These are phyloP conservation scores for Colostygia pectinataria DNA, from an alignment of 2,888 invertebrate species.

Conservation along the genomic window DNA sequence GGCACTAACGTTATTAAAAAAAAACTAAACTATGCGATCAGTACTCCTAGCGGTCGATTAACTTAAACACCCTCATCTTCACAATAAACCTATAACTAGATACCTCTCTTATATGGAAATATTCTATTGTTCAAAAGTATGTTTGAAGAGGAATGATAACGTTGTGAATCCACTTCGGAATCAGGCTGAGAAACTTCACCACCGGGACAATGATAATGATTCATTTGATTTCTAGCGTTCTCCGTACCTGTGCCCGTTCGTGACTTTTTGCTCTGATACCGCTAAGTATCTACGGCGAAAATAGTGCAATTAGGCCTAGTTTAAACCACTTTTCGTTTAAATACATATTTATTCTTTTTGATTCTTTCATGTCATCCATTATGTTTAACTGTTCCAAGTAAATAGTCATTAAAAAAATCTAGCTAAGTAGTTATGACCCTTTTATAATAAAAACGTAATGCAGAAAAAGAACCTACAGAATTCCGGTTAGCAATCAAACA, in stretches of 20 bases:
- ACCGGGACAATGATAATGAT: constrained; percentile 46
- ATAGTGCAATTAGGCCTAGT: constrained; percentile 22
- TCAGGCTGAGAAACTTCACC: constrained; percentile 53
- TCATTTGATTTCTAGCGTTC: constrained; percentile 50
- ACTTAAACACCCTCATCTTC: too few relatives aligned
- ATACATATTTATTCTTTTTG: neutral
- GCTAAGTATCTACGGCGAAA: constrained; percentile 23
- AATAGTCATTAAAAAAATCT: too few relatives aligned
- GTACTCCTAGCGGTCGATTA: too few relatives aligned
- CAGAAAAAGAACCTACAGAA: too few relatives aligned
- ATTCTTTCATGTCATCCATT: neutral
- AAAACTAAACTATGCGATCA: too few relatives aligned
- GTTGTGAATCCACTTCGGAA: constrained; percentile 36
- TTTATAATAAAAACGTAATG: too few relatives aligned
- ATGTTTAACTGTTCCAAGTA: neutral
- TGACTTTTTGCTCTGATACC: constrained; percentile 72
- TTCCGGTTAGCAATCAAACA: too few relatives aligned
- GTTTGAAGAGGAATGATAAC: constrained; percentile 23
- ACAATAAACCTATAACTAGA: too few relatives aligned
- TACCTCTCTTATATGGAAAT: too few relatives aligned
- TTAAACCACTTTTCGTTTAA: constrained; percentile 2
- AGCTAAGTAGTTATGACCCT: too few relatives aligned
- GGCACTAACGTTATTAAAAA: too few relatives aligned
- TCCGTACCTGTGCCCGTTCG: constrained; percentile 60
- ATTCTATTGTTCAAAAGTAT: constrained; percentile 14